These are phyloP conservation scores for Pilophorus perplexus DNA, from an alignment of 2,888 invertebrate species.

Conservation along the genomic window DNA sequence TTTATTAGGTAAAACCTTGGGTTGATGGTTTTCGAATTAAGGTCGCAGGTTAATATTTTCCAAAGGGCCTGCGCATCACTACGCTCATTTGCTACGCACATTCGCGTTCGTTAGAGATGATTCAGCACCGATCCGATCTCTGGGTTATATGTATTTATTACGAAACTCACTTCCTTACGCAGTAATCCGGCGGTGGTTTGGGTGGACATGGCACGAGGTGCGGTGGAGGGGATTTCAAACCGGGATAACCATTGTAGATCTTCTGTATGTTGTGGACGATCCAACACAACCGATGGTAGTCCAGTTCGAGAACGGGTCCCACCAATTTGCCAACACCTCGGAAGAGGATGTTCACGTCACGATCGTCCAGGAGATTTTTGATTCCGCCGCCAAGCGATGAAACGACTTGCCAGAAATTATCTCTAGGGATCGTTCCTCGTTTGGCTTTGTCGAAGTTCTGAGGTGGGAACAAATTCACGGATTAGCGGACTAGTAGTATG, in stretches of 20 bases:
- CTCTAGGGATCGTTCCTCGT: conserved; percentile 12
- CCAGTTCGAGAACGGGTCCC: conserved; percentile 23
- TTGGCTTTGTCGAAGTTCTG: conserved; percentile 26
- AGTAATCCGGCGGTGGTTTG: not conserved
- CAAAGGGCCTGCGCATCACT: too few relatives aligned
- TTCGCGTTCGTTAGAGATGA: not conserved
- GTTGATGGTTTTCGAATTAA: too few relatives aligned
- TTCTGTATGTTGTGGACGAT: conserved; percentile 18
- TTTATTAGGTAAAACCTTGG: too few relatives aligned
- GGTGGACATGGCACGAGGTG: not conserved
- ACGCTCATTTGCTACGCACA: conserved; percentile 5
- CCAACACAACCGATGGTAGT: conserved; percentile 22
- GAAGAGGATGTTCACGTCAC: conserved; percentile 27
- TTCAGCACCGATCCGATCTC: not conserved
- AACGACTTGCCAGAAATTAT: conserved; percentile 13
- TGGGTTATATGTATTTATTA: too few relatives aligned
- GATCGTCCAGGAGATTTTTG: conserved; percentile 2
- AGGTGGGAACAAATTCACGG: too few relatives aligned
- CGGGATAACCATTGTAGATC: conserved; percentile 30
- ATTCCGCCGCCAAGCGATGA: conserved; percentile 4
- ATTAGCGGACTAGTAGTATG: not conserved
- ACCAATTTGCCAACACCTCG: conserved; percentile 21
- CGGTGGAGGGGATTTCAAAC: conserved; percentile 8
- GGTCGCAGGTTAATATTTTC: too few relatives aligned
- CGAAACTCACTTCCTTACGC: not conserved